Conservation (phyloP, 2,888 invertebrate species). For the Hymenopus coronatus region DNA sequence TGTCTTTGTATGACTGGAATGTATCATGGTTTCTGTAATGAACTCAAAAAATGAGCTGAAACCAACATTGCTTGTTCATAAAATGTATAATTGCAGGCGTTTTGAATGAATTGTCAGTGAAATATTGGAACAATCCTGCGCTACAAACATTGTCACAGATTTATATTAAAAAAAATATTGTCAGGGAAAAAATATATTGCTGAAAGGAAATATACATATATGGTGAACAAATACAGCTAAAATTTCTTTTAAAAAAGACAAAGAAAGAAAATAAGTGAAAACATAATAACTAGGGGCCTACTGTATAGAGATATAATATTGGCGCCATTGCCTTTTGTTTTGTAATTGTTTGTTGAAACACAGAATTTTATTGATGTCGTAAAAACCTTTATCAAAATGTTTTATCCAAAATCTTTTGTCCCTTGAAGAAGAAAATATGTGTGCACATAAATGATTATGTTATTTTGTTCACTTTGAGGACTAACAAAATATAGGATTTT, state of each 20-base stretch:
- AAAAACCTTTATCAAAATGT: slow-evolving; percentile 26
- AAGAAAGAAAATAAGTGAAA: not conserved
- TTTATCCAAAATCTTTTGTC: slow-evolving; percentile 28
- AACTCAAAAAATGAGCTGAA: not conserved
- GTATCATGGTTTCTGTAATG: not conserved
- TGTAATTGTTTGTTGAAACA: slow-evolving; percentile 31
- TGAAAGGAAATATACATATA: not conserved
- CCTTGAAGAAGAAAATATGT: slow-evolving; percentile 23
- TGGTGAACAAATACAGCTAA: not conserved
- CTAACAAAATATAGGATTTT: not conserved
- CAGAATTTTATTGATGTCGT: slow-evolving; percentile 32
- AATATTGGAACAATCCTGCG: not conserved
- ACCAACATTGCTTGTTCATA: not conserved
- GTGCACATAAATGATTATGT: slow-evolving; percentile 8
- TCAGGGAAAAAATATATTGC: slow-evolving; percentile 20
- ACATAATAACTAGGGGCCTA: slow-evolving; percentile 27
- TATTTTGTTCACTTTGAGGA: not conserved
- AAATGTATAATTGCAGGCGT: not conserved
- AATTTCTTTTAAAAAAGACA: not conserved
- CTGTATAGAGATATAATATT: slow-evolving; percentile 31
- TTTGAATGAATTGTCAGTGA: not conserved
- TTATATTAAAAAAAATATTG: not conserved
- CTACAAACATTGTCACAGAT: not conserved
- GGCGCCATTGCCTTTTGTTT: slow-evolving; percentile 30
- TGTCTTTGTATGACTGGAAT: not conserved